These are phyloP conservation scores for Halichoeres trimaculatus DNA, from an alignment of 2,113 vertebrate species.

Conservation along the genomic window DNA sequence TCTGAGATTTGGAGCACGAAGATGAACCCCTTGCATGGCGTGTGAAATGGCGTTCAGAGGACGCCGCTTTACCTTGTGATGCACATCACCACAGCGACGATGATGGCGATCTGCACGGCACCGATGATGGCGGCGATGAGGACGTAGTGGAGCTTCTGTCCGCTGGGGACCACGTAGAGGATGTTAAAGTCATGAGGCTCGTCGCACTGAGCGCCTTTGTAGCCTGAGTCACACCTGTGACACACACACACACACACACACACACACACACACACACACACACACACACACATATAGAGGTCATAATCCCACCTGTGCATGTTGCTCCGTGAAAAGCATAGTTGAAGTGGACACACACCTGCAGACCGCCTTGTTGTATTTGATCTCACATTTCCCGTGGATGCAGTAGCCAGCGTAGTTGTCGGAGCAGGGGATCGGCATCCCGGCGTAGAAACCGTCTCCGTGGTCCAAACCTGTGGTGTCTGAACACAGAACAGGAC, in stretches of 20 bases:
- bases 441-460: slow-evolving; percentile 91
- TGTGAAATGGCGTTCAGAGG: too few relatives aligned
- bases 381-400: slow-evolving; percentile 94
- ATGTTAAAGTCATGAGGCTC: slow-evolving; percentile 96
- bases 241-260: slow-evolving; percentile 3
- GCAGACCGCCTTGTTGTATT: slow-evolving; percentile 92
- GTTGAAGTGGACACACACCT: slow-evolving; percentile 80
- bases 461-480: slow-evolving; percentile 87
- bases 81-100: slow-evolving; percentile 97
- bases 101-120: slow-evolving; percentile 96
- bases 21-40: too few relatives aligned
- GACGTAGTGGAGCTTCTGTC: slow-evolving; percentile 96
- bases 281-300: slow-evolving; percentile 6
- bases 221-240: slow-evolving; percentile 92
- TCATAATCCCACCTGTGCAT: neutral
- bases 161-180: slow-evolving; percentile 96
- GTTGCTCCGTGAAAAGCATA: neutral
- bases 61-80: slow-evolving; percentile 88
- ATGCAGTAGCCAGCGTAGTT: slow-evolving; percentile 90
- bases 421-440: slow-evolving; percentile 90
- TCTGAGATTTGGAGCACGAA: too few relatives aligned
- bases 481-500: slow-evolving; percentile 75
- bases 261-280: slow-evolving; percentile 2
- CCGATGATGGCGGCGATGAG: slow-evolving; percentile 97
- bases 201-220: slow-evolving; percentile 93